Evolutionary conservation across 1,140 invertebrate genomes (phyloP).

Genomic region (Pissodes strobi): DNA sequence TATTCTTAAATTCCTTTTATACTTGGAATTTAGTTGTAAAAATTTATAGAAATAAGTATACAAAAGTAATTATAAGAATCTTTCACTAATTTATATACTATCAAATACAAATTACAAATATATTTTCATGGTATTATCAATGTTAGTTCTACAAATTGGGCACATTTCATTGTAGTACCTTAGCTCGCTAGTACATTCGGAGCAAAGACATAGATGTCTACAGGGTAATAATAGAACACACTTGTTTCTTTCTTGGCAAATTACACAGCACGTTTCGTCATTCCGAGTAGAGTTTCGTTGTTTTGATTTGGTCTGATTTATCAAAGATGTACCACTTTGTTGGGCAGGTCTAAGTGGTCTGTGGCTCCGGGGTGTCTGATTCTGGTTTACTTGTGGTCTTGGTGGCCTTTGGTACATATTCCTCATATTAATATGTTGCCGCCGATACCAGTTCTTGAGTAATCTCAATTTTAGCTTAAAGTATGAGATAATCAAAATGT

Average conservation of each 20-base stretch:
- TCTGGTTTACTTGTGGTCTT: not conserved
- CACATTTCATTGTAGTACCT: conserved; percentile 37
- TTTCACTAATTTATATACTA: too few species aligned
- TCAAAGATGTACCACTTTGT: not conserved
- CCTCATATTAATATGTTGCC: conserved; percentile 5
- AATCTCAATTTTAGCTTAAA: conserved; percentile 9
- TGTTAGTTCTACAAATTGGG: conserved; percentile 42
- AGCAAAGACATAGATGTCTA: conserved; percentile 41
- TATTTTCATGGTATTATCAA: conserved; percentile 39
- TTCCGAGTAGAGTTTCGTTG: not conserved
- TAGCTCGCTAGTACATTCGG: conserved; percentile 35
- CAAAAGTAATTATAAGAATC: too few species aligned
- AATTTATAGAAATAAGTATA: too few species aligned
- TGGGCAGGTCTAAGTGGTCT: not conserved
- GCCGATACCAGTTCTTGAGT: conserved; percentile 11
- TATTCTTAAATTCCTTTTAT: too few species aligned
- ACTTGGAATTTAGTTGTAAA: too few species aligned
- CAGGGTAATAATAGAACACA: conserved; percentile 42
- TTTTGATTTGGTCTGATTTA: not conserved
- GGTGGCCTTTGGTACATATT: not conserved
- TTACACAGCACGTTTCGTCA: conserved; percentile 38
- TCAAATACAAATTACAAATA: too few species aligned
- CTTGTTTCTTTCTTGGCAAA: conserved; percentile 40
- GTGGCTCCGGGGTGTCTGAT: not conserved
- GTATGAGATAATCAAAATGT: conserved; percentile 24